Evolutionary conservation across 2,113 vertebrate species (phyloP).

Genomic region (Phyllopteryx taeniolatus): DNA sequence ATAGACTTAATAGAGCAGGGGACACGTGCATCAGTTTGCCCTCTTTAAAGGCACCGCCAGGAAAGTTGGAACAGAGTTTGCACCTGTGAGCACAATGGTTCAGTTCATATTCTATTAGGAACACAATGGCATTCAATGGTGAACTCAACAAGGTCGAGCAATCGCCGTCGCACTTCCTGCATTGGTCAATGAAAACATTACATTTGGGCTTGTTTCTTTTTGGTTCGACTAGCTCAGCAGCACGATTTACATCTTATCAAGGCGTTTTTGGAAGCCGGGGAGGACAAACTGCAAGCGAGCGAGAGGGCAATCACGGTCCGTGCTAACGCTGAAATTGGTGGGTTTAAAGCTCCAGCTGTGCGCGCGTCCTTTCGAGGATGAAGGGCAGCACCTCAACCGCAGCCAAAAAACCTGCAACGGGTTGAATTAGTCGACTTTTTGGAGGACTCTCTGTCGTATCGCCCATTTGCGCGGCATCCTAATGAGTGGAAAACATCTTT

Average conservation of each 20-base stretch:
- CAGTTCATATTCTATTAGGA: not conserved
- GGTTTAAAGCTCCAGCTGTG: not conserved
- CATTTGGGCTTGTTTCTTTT: not conserved
- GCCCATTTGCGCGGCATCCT: not conserved
- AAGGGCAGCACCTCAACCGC: not conserved
- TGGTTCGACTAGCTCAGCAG: constrained; percentile 29
- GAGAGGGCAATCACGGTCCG: not conserved
- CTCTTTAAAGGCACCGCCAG: not conserved
- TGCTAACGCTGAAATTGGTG: constrained; percentile 5
- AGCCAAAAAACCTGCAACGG: not conserved
- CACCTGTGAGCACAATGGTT: not conserved
- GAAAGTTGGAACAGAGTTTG: not conserved
- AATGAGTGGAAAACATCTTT: not conserved
- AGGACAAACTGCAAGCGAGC: not conserved
- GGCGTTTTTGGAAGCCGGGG: not conserved
- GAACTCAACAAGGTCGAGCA: not conserved
- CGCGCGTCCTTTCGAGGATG: not conserved
- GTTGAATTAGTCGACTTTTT: not conserved
- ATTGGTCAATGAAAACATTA: too few relatives aligned
- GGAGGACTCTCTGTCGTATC: not conserved
- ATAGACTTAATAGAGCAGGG: constrained; percentile 8
- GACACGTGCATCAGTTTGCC: not conserved
- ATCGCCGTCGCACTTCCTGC: too few relatives aligned
- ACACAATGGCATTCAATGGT: not conserved
- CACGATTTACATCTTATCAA: constrained; percentile 14